phyloP scores from a whole-genome alignment of 2,888 invertebrate genomes.

The Glaucopsyche alexis region DNA sequence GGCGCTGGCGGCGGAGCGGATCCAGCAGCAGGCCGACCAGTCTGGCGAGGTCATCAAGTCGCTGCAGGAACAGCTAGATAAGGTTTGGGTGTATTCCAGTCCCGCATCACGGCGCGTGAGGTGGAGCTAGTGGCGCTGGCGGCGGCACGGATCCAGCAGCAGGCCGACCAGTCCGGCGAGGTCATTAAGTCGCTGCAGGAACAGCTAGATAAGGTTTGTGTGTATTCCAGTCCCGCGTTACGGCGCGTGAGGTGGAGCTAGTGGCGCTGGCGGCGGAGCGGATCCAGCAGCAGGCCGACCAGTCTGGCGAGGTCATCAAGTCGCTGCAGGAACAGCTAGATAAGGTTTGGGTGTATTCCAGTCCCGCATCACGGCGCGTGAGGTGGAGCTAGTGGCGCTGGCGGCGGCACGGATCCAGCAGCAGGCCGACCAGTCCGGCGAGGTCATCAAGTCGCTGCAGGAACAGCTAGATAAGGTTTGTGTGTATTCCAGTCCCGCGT shows the following conservation, averaged over 20 bases:
- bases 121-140: constrained; percentile 63
- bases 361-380: constrained; percentile 54
- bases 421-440: constrained; percentile 62
- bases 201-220: constrained; percentile 69
- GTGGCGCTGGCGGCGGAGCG: constrained; percentile 62
- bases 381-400: constrained; percentile 63
- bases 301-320: constrained; percentile 64
- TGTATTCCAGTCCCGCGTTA: constrained; percentile 50
- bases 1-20: constrained; percentile 60
- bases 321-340: constrained; percentile 77
- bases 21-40: constrained; percentile 63
- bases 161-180: constrained; percentile 62
- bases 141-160: constrained; percentile 62
- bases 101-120: constrained; percentile 55
- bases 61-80: constrained; percentile 76
- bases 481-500: constrained; percentile 47
- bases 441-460: constrained; percentile 70
- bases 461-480: constrained; percentile 73
- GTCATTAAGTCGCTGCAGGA: constrained; percentile 72
- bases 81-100: constrained; percentile 52
- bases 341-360: constrained; percentile 51
- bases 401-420: constrained; percentile 64
- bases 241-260: constrained; percentile 60
- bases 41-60: constrained; percentile 66
- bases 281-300: constrained; percentile 63